Evolutionary conservation across 2,113 vertebrate genomes (phyloP).

Genomic region (Rhabdornis inornatus): DNA sequence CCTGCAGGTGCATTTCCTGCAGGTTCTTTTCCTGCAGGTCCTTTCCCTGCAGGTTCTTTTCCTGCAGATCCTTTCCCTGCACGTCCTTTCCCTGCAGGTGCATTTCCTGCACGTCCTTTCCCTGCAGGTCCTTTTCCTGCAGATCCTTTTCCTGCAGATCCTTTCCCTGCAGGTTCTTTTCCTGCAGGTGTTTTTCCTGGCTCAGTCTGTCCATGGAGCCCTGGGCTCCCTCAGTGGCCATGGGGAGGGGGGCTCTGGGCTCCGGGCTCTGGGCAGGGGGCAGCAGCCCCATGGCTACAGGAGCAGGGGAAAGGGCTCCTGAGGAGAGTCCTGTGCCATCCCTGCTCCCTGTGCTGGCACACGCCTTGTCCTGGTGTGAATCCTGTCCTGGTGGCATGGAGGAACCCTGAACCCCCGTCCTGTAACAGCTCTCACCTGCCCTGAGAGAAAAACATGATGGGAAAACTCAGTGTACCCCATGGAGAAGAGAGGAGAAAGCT

Average conservation of each 20-base stretch:
- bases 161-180: neutral
- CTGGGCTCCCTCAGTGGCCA: neutral
- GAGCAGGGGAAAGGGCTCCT: neutral
- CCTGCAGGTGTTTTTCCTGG: too few relatives aligned
- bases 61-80: too few relatives aligned
- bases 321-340: neutral
- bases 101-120: neutral
- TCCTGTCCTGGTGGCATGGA: neutral
- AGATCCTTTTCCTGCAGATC: too few relatives aligned
- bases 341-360: accelerated
- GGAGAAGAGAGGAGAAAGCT: neutral
- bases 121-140: neutral
- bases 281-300: neutral
- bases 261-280: neutral
- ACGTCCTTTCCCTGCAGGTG: neutral
- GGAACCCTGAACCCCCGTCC: neutral
- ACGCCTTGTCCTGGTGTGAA: neutral
- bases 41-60: neutral
- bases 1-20: too few relatives aligned
- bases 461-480: neutral
- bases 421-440: neutral
- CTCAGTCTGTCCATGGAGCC: accelerated
- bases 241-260: neutral
- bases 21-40: too few relatives aligned
- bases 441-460: neutral